Percentiles rank a stretch among this genome's conserved stretches.
Conservation (phyloP, 30 jellyfish, hydroid and myxozoan species). For the Haliclystus octoradiatus region DNA sequence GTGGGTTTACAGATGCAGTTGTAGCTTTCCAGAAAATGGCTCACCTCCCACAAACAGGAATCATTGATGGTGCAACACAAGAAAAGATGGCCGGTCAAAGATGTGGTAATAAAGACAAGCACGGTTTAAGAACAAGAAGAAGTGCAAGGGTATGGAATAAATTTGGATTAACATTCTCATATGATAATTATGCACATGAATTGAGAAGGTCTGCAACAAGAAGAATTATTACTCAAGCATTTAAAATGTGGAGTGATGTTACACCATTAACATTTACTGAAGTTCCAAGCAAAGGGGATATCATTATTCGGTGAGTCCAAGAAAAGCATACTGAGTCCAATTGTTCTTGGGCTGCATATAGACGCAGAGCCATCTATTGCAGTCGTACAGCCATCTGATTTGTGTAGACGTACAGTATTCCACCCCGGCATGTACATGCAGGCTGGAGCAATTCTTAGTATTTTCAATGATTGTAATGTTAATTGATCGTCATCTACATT, state of each 20-base stretch:
- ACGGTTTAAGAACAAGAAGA: too few species aligned
- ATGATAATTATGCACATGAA: constrained; percentile 7
- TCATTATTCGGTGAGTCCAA: too few species aligned
- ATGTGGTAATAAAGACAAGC: constrained; percentile 28
- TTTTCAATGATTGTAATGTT: too few species aligned
- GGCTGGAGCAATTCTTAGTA: too few species aligned
- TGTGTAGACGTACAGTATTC: too few species aligned
- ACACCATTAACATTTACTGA: constrained; percentile 12
- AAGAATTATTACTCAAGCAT: neutral
- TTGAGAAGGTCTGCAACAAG: neutral
- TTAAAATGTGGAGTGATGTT: constrained; percentile 11
- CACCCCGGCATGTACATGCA: too few species aligned
- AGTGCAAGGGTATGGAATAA: constrained; percentile 5
- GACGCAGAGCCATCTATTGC: too few species aligned
- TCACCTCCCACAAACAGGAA: neutral
- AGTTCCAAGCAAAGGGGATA: too few species aligned
- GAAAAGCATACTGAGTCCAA: too few species aligned
- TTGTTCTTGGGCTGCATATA: too few species aligned
- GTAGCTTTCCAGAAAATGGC: neutral
- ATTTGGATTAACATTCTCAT: neutral
- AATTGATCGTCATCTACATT: too few species aligned
- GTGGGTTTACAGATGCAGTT: neutral
- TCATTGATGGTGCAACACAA: neutral
- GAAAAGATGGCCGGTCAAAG: constrained; percentile 36
- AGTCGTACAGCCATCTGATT: too few species aligned